A percentile compares a stretch with the other conserved stretches of the same genome.
Evolutionary conservation across 2,888 invertebrate species (phyloP).

Genomic region (Polydesmus complanatus): DNA sequence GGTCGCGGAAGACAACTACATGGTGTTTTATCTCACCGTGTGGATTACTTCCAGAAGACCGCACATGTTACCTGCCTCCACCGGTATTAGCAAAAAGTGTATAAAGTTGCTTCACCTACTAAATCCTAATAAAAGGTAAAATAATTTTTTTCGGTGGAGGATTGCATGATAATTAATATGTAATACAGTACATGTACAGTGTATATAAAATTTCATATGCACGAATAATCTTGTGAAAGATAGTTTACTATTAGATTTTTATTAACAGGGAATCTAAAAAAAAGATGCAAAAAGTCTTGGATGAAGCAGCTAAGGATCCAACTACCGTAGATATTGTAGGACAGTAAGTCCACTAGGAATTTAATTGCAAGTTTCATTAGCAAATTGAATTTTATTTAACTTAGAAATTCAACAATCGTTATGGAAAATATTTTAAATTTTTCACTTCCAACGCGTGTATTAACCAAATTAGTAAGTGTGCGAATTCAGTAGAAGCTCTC

Average conservation of each 20-base stretch:
- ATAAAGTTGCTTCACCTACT: constrained; percentile 12
- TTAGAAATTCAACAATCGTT: constrained; percentile 8
- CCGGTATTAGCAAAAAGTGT: constrained; percentile 2
- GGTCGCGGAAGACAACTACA: not conserved
- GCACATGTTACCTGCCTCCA: not conserved
- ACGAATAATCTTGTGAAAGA: too few relatives aligned
- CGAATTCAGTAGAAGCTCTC: too few relatives aligned
- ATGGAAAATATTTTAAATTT: constrained; percentile 17
- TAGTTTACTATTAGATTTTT: too few relatives aligned
- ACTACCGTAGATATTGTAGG: not conserved
- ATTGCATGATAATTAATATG: too few relatives aligned
- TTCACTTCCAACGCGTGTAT: constrained; percentile 50
- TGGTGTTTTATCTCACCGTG: not conserved
- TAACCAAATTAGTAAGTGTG: constrained; percentile 60
- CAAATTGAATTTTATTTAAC: not conserved
- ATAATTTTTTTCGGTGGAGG: constrained; percentile 5
- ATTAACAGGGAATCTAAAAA: not conserved
- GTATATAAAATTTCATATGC: too few relatives aligned
- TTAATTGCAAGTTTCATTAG: too few relatives aligned
- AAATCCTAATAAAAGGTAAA: constrained; percentile 12
- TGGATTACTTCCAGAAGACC: constrained; percentile 1
- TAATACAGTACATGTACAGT: too few relatives aligned
- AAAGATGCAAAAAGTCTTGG: not conserved
- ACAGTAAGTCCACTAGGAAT: too few relatives aligned
- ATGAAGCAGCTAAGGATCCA: not conserved